Percentiles rank a stretch among this genome's conserved stretches.
These are phyloP conservation scores for Heliopora coerulea DNA, from an alignment of 92 coral and sea anemone species.

Conservation along the genomic window DNA sequence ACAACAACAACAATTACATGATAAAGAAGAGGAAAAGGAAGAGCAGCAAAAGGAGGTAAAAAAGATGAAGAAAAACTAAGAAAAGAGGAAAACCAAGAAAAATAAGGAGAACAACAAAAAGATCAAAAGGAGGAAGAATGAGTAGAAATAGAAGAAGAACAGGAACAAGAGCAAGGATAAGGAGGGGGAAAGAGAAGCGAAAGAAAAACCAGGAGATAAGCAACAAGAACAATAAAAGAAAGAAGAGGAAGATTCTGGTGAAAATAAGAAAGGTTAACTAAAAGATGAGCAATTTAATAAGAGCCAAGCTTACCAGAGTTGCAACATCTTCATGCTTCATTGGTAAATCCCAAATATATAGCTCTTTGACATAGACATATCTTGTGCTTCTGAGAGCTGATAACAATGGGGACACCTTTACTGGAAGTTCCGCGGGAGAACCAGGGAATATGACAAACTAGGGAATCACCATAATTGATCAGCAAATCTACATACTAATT, in stretches of 20 bases:
- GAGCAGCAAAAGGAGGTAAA: too few species aligned
- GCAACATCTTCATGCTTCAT: conserved; percentile 95
- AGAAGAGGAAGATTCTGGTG: background rate
- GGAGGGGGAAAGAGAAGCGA: too few species aligned
- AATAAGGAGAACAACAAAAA: too few species aligned
- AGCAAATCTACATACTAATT: too few species aligned
- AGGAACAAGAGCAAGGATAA: too few species aligned
- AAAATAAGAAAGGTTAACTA: background rate
- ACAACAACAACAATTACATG: conserved; percentile 7
- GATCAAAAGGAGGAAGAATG: too few species aligned
- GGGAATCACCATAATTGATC: background rate
- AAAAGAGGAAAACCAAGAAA: too few species aligned
- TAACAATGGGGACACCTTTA: conserved; percentile 84
- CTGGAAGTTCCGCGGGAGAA: conserved; percentile 81
- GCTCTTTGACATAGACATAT: conserved; percentile 85
- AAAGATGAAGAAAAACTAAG: too few species aligned
- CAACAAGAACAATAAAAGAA: background rate
- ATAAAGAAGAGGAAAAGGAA: too few species aligned
- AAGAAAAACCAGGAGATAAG: too few species aligned
- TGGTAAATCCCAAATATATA: conserved; percentile 92
- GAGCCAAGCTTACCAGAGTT: conserved; percentile 67
- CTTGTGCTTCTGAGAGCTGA: conserved; percentile 87
- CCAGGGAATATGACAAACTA: conserved; percentile 91
- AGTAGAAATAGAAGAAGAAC: too few species aligned
- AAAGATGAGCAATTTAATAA: background rate